These are phyloP conservation scores for Climacteris rufus DNA, from an alignment of 2,113 vertebrate species.

Conservation along the genomic window DNA sequence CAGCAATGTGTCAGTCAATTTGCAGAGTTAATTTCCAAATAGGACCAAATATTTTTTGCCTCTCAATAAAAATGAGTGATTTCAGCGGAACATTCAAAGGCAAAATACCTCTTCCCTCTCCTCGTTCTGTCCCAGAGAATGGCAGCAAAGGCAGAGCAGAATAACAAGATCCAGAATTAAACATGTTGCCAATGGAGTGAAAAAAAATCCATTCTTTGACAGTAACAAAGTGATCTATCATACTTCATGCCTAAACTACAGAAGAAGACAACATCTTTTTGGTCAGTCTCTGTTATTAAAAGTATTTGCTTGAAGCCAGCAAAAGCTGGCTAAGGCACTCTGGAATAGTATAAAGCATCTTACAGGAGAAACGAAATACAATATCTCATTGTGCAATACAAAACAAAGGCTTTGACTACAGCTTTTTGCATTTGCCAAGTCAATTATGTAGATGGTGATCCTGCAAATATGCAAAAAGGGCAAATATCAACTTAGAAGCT, in stretches of 20 bases:
- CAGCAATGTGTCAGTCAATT: constrained; percentile 55
- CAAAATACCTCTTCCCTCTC: neutral
- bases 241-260: constrained; percentile 51
- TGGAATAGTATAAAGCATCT: constrained; percentile 6
- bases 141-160: neutral
- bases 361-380: constrained; percentile 22
- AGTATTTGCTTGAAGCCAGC: constrained; percentile 50
- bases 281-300: constrained; percentile 64
- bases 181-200: constrained; percentile 38
- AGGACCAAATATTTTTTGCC: constrained; percentile 46
- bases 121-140: neutral
- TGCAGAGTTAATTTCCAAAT: constrained; percentile 66
- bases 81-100: constrained; percentile 23
- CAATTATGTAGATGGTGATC: neutral
- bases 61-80: neutral
- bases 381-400: neutral
- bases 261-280: constrained; percentile 58
- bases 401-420: constrained; percentile 1
- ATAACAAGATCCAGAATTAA: constrained; percentile 42
- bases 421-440: neutral
- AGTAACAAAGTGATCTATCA: constrained; percentile 62
- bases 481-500: neutral
- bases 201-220: constrained; percentile 69
- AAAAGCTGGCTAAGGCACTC: constrained; percentile 44
- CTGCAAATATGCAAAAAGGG: neutral